phyloP scores from a whole-genome alignment of 2,888 invertebrate genomes.

The Andricus curvator region DNA sequence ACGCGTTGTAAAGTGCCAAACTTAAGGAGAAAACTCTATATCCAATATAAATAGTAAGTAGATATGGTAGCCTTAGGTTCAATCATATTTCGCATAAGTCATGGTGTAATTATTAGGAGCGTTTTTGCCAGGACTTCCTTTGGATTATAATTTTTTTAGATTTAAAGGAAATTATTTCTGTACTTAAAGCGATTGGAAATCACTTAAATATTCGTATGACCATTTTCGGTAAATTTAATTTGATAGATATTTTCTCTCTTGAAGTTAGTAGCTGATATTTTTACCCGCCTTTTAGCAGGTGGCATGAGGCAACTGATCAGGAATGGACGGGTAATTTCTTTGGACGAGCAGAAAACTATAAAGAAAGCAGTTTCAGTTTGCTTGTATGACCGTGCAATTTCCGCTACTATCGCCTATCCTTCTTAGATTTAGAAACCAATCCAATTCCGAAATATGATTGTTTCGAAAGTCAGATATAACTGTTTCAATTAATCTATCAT shows the following conservation, averaged over 20 bases:
- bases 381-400: too few relatives aligned
- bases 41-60: not conserved
- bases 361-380: not conserved
- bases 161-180: too few relatives aligned
- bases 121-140: too few relatives aligned
- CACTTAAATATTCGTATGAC: not conserved
- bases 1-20: not conserved
- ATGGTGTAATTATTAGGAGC: too few relatives aligned
- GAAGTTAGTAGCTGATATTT: not conserved
- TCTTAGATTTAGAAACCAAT: too few relatives aligned
- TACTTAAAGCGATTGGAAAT: too few relatives aligned
- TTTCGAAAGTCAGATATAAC: too few relatives aligned
- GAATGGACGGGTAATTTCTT: slow-evolving; percentile 66
- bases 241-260: not conserved
- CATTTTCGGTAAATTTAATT: not conserved
- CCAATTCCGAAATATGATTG: too few relatives aligned
- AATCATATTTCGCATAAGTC: not conserved
- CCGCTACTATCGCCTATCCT: too few relatives aligned
- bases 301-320: slow-evolving; percentile 56
- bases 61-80: not conserved
- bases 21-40: not conserved
- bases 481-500: too few relatives aligned
- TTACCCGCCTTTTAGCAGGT: not conserved
- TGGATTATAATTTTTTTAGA: too few relatives aligned
- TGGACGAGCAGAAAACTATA: slow-evolving; percentile 58